These are phyloP conservation scores for Drosophila cognata DNA, from an alignment of 2,888 invertebrate genomes.

Conservation along the genomic window DNA sequence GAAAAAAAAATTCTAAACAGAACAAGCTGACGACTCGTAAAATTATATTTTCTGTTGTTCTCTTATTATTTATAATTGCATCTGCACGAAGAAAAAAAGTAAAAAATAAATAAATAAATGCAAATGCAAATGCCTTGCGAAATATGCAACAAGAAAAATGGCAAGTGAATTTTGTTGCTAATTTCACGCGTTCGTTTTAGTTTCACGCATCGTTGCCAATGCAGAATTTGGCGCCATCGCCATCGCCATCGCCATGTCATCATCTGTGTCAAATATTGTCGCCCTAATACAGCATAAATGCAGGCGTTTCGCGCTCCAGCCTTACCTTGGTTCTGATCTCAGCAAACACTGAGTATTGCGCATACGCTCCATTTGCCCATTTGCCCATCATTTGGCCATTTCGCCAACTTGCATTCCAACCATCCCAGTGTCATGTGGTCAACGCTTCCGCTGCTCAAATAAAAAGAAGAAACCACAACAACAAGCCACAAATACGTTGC, in stretches of 20 bases:
- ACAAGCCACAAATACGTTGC: not conserved
- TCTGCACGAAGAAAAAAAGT: constrained; percentile 11
- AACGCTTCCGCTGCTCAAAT: constrained; percentile 38
- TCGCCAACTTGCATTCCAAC: not conserved
- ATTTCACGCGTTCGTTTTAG: constrained; percentile 62
- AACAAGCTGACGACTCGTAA: constrained; percentile 46
- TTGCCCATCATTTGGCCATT: not conserved
- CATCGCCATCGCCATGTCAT: constrained; percentile 59
- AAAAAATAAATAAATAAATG: constrained; percentile 48
- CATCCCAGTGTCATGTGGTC: constrained; percentile 27
- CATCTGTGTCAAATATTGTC: constrained; percentile 53
- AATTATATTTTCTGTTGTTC: constrained; percentile 12
- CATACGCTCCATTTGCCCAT: constrained; percentile 37
- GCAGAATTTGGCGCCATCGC: constrained; percentile 68
- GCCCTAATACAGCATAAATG: constrained; percentile 39
- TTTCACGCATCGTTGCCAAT: constrained; percentile 57
- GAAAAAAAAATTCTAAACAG: constrained; percentile 50
- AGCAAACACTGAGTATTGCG: constrained; percentile 6
- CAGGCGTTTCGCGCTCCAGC: constrained; percentile 31
- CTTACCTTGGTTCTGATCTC: constrained; percentile 1
- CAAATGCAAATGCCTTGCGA: constrained; percentile 52
- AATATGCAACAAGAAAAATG: constrained; percentile 30
- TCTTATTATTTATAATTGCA: constrained; percentile 48
- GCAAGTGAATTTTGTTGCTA: constrained; percentile 56
- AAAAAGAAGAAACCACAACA: constrained; percentile 6